phyloP scores from a whole-genome alignment of 2,888 invertebrate genomes.

The Lutraria lutraria region DNA sequence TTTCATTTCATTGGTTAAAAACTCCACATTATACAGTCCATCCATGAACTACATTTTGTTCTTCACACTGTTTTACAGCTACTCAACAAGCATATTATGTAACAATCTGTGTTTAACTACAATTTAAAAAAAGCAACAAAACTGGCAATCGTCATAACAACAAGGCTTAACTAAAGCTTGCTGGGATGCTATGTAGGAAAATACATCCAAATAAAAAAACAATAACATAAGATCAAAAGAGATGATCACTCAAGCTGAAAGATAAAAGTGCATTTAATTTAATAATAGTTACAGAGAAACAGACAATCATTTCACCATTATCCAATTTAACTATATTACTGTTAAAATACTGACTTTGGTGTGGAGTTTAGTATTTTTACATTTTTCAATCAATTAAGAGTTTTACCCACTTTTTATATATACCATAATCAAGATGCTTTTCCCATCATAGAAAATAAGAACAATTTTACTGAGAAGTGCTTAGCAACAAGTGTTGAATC shows the following conservation, averaged over 20 bases:
- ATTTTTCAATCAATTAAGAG: too few species aligned
- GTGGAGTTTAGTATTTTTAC: too few species aligned
- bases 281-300: too few species aligned
- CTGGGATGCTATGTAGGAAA: not conserved
- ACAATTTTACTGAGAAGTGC: not conserved
- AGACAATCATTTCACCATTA: too few species aligned
- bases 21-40: not conserved
- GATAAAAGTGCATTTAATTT: too few species aligned
- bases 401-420: too few species aligned
- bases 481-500: not conserved
- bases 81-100: not conserved
- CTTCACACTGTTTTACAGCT: not conserved
- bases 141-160: not conserved
- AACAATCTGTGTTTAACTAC: not conserved
- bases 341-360: too few species aligned
- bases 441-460: too few species aligned
- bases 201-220: not conserved
- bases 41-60: not conserved
- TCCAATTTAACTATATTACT: too few species aligned
- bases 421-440: too few species aligned
- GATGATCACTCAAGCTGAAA: not conserved
- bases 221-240: not conserved
- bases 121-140: not conserved
- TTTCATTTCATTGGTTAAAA: constrained; percentile 1
- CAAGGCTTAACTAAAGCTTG: constrained; percentile 6